phyloP scores from a whole-genome alignment of 2,797 vertebrate species.

The Nasua narica region DNA sequence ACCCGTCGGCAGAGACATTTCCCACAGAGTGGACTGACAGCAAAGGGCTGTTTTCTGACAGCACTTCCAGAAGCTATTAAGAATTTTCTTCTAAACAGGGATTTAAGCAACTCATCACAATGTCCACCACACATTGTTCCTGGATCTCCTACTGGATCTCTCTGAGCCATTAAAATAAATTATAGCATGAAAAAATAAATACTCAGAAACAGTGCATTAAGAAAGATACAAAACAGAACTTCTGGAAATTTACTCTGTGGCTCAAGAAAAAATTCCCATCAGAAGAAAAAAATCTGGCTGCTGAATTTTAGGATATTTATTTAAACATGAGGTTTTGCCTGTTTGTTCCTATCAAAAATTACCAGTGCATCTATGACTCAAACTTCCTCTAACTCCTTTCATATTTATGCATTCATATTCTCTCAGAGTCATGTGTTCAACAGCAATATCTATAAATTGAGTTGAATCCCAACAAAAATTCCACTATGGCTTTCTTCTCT shows the following conservation, averaged over 20 bases:
- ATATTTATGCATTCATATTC: neutral
- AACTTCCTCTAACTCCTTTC: neutral
- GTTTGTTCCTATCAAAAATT: constrained; percentile 11
- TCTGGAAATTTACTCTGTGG: neutral
- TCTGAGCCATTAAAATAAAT: neutral
- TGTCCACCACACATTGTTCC: neutral
- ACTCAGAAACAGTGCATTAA: neutral
- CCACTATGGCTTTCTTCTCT: neutral
- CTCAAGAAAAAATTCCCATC: neutral
- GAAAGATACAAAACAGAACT: neutral
- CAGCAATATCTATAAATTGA: neutral
- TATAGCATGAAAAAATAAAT: neutral
- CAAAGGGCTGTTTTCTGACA: neutral
- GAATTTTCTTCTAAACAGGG: neutral
- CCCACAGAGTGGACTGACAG: neutral
- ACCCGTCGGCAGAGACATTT: neutral
- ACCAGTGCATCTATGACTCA: neutral
- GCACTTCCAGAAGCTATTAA: neutral
- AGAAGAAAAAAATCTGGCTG: neutral
- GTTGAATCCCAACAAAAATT: neutral
- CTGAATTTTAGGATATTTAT: neutral
- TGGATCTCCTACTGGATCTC: neutral
- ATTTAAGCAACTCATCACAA: neutral
- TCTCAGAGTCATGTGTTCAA: neutral
- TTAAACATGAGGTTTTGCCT: neutral